Evolutionary conservation across 2,113 vertebrate species (phyloP), one percentile per base, ranked within the genome.

Genomic region (Ptilorrhoa leucosticta): DNA sequence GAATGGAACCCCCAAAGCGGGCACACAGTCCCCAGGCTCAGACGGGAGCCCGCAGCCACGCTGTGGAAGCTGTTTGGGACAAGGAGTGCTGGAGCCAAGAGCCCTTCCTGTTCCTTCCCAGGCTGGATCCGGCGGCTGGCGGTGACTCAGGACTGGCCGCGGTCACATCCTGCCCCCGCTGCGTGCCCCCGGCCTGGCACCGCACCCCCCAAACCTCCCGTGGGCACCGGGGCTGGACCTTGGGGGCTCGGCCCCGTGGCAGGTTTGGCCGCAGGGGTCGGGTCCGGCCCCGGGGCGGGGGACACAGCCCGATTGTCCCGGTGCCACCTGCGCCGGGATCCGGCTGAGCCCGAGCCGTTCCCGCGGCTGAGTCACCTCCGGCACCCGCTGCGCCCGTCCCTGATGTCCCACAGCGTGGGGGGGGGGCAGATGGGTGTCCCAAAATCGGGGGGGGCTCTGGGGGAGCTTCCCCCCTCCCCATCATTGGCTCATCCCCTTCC

Each of bases 11-110:
- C 26, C 18, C 15, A 51, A 14, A 45, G 9, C 16, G 37, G 37
- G 22, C 5, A 28, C 2, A 11, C 1, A 4, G 15, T 31, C 33
- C 18, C 21, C 44, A 18, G 26, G n/a, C 26, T 60, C 51, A 11
- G 47, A 11, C 9, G 0, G 1, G 16, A 13, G 30, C 26, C 14
- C 28, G 21, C 28, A 9, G 15, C 12, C 18, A 10, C 3, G 0
- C 40, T 11, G 18, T 23, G 48, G 23, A 6, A 18, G 30, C 16
- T 14, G 20, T 15, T 20, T 8, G 45, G 44, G 39, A 18, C 24
- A 4, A 7, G 22, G 8, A 53, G 40, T 7, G 24, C 35, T 7
- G 45, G 39, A 66, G 33, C 73, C 48, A 13, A 31, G 53, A 42
- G 51, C 78, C 58, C 11, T 68, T 60, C 58, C 65, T 30, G 81